Base-by-base conservation (phyloP, 2,888 invertebrate species). In the Melanargia galathea region DNA sequence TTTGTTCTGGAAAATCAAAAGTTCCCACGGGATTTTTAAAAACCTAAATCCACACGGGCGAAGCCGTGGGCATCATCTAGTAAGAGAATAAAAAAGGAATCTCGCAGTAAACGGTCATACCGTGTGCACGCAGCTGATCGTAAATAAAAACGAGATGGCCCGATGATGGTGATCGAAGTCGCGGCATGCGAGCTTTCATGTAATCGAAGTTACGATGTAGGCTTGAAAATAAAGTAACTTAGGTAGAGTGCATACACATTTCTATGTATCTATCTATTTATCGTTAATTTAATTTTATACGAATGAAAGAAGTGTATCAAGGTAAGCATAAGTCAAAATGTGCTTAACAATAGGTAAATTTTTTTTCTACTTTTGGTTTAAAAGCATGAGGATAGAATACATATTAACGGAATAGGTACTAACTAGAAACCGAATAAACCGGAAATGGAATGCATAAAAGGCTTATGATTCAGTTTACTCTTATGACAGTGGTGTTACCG, bases 141-240 rank as follows among this genome's bases (percentile, higher is more conserved):
- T 58, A 58, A 62, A 62, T 65, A 58, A 58, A 54, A 58, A 61
- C 61, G 33, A 38, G 35, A 45, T 54, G 54, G 55, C 45, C 40
- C 20, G 60, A 60, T 62, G 58, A 64, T 55, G 33, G 61, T 54
- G 64, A 61, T 61, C 58, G 54, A 54, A 64, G 40, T 40, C 38
- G 58, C 58, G 45, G 30, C 56, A 30, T 56, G 56, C 40, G 54
- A 56, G 62, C 56, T 62, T 62, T 62, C n/a, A 56, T 56, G 56
- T 62, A 62, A 62, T 56, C 49, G 24, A 43, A 49, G 33, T 35
- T 60, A 58, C 48, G 48, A 58, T 48, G 48, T 35, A 35, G 48
- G 11, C 20, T 48, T 24, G 5, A 24, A 55, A 48, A 57, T 57
- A 57, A 22, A 33, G 22, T 46, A 46, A 35, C 22, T 35, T 45